A percentile compares a stretch with the other conserved stretches of the same genome.
These are phyloP conservation scores for Calosoma granatense DNA, from an alignment of 1,140 invertebrate genomes.

Conservation along the genomic window DNA sequence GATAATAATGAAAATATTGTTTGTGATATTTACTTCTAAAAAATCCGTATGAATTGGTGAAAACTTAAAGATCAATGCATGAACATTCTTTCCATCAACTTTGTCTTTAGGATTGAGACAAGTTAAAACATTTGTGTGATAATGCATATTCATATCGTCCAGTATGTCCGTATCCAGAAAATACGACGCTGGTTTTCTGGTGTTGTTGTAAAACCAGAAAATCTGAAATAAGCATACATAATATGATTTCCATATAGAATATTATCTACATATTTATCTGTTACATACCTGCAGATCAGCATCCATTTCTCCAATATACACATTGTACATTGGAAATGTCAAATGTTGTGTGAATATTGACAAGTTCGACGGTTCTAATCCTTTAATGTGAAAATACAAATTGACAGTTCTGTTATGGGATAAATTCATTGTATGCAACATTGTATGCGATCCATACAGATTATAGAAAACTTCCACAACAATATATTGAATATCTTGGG, in stretches of 20 bases:
- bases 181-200: slow-evolving; percentile 14
- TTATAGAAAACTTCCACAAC: slow-evolving; percentile 15
- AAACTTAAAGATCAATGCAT: slow-evolving; percentile 21
- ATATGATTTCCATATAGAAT: background rate
- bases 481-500: slow-evolving; percentile 2
- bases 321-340: slow-evolving; percentile 9
- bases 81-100: slow-evolving; percentile 10
- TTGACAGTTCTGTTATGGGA: slow-evolving; percentile 16
- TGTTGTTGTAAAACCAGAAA: slow-evolving; percentile 26
- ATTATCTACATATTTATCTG: background rate
- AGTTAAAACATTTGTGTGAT: slow-evolving; percentile 19
- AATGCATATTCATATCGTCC: slow-evolving; percentile 12
- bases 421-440: slow-evolving; percentile 18
- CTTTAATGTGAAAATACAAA: slow-evolving; percentile 18
- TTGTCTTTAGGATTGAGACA: slow-evolving; percentile 20
- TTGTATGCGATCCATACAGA: slow-evolving; percentile 1
- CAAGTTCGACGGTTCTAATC: slow-evolving; percentile 6
- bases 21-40: slow-evolving; percentile 9
- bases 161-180: slow-evolving; percentile 15
- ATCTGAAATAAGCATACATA: slow-evolving; percentile 10
- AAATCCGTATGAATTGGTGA: slow-evolving; percentile 18
- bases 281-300: slow-evolving; percentile 12
- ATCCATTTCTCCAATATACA: slow-evolving; percentile 17
- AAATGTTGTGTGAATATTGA: slow-evolving; percentile 10
- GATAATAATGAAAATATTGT: background rate